A percentile compares a stretch with the other conserved stretches of the same genome.
Evolutionary conservation across 1,140 invertebrate species (phyloP).

Genomic region (Stegodyphus dumicola): DNA sequence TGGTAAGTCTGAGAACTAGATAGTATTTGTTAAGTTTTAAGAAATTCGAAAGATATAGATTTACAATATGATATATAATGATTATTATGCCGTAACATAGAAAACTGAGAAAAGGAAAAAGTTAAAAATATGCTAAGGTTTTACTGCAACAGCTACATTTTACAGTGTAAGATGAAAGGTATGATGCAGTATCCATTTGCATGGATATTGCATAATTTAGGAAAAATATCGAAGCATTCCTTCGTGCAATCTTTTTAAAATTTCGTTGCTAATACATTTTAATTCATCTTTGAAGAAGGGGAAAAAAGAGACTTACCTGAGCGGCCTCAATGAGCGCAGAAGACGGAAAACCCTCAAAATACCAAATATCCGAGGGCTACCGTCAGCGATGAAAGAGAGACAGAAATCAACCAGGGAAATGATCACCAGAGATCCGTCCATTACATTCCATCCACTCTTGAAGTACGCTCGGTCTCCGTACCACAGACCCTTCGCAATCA

Average conservation of each 20-base stretch:
- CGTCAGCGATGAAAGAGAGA: conserved; percentile 91
- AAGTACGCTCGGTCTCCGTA: conserved; percentile 94
- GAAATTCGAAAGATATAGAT: no score
- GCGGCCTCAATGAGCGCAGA: conserved; percentile 90
- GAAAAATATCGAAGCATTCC: neutral
- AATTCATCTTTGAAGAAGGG: neutral
- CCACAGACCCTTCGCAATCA: conserved; percentile 93
- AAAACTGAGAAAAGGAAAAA: no score
- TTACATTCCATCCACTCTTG: conserved; percentile 99
- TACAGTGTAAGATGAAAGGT: no score
- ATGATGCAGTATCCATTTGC: no score
- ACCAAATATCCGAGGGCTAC: conserved; percentile 94
- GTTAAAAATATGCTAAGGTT: no score
- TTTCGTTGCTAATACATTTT: neutral
- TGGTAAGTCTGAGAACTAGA: no score
- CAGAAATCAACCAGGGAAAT: conserved; percentile 97
- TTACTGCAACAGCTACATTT: no score
- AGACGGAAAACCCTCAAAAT: conserved; percentile 92
- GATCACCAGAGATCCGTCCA: conserved; percentile 97
- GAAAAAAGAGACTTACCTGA: conserved; percentile 72
- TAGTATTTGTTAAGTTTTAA: no score
- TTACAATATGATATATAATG: no score
- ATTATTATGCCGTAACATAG: no score
- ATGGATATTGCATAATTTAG: neutral
- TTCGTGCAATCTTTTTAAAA: neutral